Conservation (phyloP, 2,113 vertebrate genomes). For the Malurus elegans region DNA sequence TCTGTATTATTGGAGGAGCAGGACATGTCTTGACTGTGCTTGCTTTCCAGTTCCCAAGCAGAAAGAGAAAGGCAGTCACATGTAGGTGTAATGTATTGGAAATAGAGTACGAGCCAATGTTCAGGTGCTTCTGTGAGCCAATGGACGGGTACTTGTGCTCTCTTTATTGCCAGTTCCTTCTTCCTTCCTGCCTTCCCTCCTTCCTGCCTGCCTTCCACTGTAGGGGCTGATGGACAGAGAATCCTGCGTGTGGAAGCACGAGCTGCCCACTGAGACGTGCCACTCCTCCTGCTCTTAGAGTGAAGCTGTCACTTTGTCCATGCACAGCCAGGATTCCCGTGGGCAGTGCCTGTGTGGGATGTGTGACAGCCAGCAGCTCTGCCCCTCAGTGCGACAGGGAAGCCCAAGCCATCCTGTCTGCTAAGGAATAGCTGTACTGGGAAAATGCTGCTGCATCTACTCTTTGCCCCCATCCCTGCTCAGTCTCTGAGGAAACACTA, state of each 20-base stretch:
- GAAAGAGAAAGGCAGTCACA: neutral
- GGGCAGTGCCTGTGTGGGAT: neutral
- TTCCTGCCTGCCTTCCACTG: too few relatives aligned
- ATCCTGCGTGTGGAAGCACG: neutral
- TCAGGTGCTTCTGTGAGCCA: neutral
- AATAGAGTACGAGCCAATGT: neutral
- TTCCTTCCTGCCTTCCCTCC: neutral
- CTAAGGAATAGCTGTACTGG: neutral
- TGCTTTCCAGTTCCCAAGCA: neutral
- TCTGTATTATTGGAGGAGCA: neutral
- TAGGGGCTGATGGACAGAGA: neutral
- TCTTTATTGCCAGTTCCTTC: neutral
- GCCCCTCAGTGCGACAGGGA: neutral
- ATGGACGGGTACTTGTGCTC: neutral
- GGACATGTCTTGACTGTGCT: neutral
- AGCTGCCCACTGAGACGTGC: accelerated
- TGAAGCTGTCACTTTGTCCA: accelerated
- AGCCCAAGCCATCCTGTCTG: neutral
- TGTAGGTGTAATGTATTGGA: neutral
- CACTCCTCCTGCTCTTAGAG: neutral
- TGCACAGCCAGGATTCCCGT: neutral
- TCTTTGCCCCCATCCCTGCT: neutral
- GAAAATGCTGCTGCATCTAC: neutral
- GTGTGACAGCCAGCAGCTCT: neutral
- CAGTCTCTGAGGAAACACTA: neutral